phyloP scores from a whole-genome alignment of 2,113 vertebrate species.

The Sturnira hondurensis region DNA sequence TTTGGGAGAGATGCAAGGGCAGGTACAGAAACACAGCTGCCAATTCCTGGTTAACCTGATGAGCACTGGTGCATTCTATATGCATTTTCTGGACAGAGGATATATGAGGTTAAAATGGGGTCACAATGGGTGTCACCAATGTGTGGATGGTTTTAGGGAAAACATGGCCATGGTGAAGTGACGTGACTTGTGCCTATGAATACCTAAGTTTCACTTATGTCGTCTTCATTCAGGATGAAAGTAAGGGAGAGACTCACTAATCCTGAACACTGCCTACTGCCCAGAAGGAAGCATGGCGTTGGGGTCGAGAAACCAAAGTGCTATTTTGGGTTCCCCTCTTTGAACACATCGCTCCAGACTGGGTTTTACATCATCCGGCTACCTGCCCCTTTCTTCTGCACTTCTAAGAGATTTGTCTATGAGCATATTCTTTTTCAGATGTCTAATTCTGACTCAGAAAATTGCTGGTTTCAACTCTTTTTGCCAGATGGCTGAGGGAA shows the following conservation, averaged over 20 bases:
- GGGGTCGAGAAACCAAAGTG: neutral
- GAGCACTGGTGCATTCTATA: neutral
- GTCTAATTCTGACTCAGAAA: conserved; percentile 79
- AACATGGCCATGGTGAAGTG: neutral
- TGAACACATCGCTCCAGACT: neutral
- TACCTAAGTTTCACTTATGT: neutral
- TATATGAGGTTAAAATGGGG: neutral
- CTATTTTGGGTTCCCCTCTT: neutral
- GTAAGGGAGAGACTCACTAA: neutral
- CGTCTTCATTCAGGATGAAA: neutral
- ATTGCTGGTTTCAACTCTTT: conserved; percentile 80
- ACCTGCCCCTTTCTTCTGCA: conserved; percentile 46
- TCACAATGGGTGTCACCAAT: neutral
- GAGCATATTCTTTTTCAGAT: conserved; percentile 72
- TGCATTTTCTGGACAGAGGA: neutral
- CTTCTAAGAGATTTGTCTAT: conserved; percentile 57
- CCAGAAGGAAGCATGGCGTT: fast-evolving
- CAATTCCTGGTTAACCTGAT: neutral
- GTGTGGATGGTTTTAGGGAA: neutral
- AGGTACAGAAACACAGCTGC: neutral
- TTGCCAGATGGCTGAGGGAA: conserved; percentile 82
- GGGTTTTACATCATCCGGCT: neutral
- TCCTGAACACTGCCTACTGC: neutral
- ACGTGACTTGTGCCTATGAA: neutral
- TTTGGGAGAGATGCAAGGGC: neutral